These are phyloP conservation scores for Cassiopea xamachana DNA, from an alignment of 30 jellyfish, hydroid and myxozoan species.

Conservation along the genomic window DNA sequence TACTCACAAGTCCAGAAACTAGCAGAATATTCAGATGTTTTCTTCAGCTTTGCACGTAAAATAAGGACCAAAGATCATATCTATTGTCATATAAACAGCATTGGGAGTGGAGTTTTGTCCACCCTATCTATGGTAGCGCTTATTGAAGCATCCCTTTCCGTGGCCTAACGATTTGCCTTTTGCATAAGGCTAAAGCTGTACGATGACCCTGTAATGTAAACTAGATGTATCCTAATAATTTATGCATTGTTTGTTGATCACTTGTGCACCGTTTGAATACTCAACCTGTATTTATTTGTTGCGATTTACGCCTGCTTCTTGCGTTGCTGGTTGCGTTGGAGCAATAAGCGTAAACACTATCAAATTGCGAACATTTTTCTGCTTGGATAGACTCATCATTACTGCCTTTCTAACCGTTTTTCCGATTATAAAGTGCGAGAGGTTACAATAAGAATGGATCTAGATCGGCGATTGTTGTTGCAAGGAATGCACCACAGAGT, in stretches of 20 bases:
- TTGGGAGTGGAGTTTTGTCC: no score
- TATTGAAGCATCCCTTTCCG: background rate
- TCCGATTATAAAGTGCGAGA: background rate
- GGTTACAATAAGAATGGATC: background rate
- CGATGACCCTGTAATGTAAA: background rate
- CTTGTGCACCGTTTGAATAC: conserved; percentile 38
- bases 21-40: no score
- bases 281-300: conserved; percentile 34
- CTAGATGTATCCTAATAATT: background rate
- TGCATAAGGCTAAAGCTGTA: background rate
- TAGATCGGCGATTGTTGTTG: background rate
- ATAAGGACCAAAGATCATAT: no score
- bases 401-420: background rate
- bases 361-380: background rate
- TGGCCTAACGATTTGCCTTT: background rate
- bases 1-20: no score
- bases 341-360: background rate
- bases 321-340: background rate
- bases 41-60: no score
- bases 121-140: background rate
- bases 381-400: background rate
- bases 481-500: background rate
- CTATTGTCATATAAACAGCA: no score
- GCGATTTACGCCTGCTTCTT: conserved; percentile 20
- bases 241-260: conserved; percentile 42